Percentiles rank a stretch among this genome's conserved stretches.
phyloP scores from a whole-genome alignment of 2,797 vertebrate species.

The Morus bassanus region DNA sequence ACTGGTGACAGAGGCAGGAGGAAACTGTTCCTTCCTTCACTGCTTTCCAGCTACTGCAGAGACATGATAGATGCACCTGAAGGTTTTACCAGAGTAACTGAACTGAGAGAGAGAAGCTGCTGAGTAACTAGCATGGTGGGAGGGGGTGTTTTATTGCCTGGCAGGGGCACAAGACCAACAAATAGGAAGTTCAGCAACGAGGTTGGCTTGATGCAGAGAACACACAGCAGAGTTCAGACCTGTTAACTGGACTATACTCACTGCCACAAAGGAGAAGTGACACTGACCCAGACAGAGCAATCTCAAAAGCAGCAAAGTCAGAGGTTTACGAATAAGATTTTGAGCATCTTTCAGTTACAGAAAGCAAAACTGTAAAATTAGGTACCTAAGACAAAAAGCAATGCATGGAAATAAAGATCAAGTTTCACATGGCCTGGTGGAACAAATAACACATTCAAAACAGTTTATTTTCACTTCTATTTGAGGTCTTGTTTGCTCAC shows the following conservation, averaged over 20 bases:
- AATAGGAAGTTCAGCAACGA: background rate
- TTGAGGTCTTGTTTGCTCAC: background rate
- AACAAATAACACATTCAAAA: background rate
- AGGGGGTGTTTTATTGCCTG: background rate
- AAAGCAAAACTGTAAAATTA: background rate
- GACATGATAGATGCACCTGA: background rate
- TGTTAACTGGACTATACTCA: background rate
- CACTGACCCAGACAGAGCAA: background rate
- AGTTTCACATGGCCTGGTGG: background rate
- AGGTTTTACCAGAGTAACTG: background rate
- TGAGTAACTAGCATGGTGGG: background rate
- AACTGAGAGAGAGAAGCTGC: background rate
- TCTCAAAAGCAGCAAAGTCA: background rate
- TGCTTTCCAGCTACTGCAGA: background rate
- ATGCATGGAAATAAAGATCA: background rate
- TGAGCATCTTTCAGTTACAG: background rate
- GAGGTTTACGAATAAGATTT: background rate
- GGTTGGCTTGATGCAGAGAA: background rate
- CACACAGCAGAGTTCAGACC: background rate
- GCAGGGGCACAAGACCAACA: background rate
- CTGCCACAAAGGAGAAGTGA: background rate
- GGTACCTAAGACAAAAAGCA: background rate
- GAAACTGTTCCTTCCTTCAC: background rate
- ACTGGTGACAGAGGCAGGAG: background rate
- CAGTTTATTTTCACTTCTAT: background rate